These are phyloP conservation scores for Caenorhabditis tropicalis DNA, from an alignment of 1,140 invertebrate genomes.

Conservation along the genomic window DNA sequence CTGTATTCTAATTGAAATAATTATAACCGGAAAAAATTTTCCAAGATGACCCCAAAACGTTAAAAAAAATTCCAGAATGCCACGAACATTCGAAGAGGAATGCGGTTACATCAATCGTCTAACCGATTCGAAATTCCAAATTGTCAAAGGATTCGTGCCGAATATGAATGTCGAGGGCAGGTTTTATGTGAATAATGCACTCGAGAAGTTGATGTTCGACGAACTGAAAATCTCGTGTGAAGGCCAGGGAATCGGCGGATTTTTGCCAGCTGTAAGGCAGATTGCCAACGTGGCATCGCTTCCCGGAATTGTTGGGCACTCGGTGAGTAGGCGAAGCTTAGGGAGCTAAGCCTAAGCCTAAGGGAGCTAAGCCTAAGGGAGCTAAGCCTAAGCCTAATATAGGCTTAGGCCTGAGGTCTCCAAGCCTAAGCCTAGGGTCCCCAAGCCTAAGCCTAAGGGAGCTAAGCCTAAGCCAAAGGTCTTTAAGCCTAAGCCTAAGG, in stretches of 20 bases:
- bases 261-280: slow-evolving; percentile 97
- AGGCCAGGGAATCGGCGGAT: slow-evolving; percentile 85
- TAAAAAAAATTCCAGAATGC: slow-evolving; percentile 50
- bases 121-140: slow-evolving; percentile 84
- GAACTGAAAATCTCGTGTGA: slow-evolving; percentile 87
- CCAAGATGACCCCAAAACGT: no score
- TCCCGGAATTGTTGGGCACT: slow-evolving; percentile 89
- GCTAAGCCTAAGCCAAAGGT: no score
- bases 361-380: no score
- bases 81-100: slow-evolving; percentile 89
- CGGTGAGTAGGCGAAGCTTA: slow-evolving; percentile 13
- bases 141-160: slow-evolving; percentile 98
- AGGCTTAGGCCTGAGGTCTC: no score
- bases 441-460: no score
- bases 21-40: no score
- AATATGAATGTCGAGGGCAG: slow-evolving; percentile 99
- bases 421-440: no score
- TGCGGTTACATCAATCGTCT: slow-evolving; percentile 90
- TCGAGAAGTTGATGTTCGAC: slow-evolving; percentile 97
- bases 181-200: slow-evolving; percentile 91
- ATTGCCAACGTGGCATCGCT: slow-evolving; percentile 98
- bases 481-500: no score
- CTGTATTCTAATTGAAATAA: no score
- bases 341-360: no score
- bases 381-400: no score